phyloP scores from a whole-genome alignment of 2,797 vertebrate species.

The Syngnathus acus region DNA sequence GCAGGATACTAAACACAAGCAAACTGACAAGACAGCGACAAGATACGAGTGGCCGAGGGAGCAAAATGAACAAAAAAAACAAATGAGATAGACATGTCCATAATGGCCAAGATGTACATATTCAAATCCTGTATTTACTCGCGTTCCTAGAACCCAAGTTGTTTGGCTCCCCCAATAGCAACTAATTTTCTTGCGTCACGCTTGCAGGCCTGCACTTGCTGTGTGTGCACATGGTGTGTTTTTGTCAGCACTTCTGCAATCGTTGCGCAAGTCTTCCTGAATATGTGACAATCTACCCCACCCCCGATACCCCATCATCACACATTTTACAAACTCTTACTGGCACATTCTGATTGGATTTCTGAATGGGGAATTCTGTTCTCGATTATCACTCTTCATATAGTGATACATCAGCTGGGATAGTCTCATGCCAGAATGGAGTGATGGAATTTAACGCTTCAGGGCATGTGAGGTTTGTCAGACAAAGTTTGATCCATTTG shows the following conservation, averaged over 20 bases:
- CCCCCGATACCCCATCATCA: too few relatives aligned
- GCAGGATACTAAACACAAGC: too few relatives aligned
- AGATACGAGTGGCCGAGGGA: too few relatives aligned
- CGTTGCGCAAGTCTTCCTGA: conserved; percentile 31
- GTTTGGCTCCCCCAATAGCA: conserved; percentile 18
- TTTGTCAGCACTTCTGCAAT: conserved; percentile 44
- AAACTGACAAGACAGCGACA: too few relatives aligned
- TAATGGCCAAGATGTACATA: neutral
- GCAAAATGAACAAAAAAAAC: too few relatives aligned
- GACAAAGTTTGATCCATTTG: neutral
- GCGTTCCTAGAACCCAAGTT: neutral
- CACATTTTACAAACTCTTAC: neutral
- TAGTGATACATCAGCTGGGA: neutral
- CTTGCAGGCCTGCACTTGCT: conserved; percentile 50
- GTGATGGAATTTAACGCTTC: neutral
- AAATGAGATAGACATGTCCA: too few relatives aligned
- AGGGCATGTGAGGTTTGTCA: neutral
- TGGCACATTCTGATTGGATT: neutral
- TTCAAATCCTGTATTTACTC: neutral
- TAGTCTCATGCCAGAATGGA: neutral
- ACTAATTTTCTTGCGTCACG: conserved; percentile 26
- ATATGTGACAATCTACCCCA: conserved; percentile 1
- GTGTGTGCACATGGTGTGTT: conserved; percentile 45
- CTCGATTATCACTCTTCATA: neutral
- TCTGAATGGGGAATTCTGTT: conserved; percentile 1